phyloP scores from a whole-genome alignment of 2,113 vertebrate genomes.

The Bubo scandiacus region DNA sequence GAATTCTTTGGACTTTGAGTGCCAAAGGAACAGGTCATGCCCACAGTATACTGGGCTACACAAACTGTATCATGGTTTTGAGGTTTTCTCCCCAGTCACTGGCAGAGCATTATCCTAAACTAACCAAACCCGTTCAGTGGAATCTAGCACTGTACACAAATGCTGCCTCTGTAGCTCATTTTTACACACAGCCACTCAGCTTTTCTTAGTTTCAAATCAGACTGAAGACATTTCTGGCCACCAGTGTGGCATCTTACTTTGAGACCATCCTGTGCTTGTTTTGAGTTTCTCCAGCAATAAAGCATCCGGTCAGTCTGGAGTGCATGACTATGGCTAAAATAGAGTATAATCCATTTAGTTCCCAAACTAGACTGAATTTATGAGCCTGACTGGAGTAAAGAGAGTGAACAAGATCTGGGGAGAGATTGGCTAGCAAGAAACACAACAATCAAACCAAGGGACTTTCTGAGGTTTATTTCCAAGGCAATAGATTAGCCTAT shows the following conservation, averaged over 20 bases:
- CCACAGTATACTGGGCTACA: background rate
- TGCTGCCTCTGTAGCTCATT: background rate
- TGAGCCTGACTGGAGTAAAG: background rate
- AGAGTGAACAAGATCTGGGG: background rate
- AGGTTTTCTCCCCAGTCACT: background rate
- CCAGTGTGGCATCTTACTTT: background rate
- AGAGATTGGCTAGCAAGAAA: background rate
- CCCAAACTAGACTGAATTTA: background rate
- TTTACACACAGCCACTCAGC: background rate
- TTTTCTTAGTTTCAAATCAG: background rate
- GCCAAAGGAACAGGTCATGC: background rate
- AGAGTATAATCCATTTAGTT: background rate
- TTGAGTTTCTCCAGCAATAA: background rate
- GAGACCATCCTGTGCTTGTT: background rate
- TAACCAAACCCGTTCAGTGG: background rate
- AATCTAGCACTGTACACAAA: background rate
- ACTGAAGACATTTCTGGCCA: background rate
- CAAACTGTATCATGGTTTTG: background rate
- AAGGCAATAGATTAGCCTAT: background rate
- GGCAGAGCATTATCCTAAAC: background rate
- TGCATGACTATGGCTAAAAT: background rate
- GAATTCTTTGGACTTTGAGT: background rate
- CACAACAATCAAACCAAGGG: background rate
- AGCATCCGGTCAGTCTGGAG: background rate
- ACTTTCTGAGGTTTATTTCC: background rate